Base-by-base conservation (phyloP, 2,113 vertebrate genomes). In the Fregetta grallaria region DNA sequence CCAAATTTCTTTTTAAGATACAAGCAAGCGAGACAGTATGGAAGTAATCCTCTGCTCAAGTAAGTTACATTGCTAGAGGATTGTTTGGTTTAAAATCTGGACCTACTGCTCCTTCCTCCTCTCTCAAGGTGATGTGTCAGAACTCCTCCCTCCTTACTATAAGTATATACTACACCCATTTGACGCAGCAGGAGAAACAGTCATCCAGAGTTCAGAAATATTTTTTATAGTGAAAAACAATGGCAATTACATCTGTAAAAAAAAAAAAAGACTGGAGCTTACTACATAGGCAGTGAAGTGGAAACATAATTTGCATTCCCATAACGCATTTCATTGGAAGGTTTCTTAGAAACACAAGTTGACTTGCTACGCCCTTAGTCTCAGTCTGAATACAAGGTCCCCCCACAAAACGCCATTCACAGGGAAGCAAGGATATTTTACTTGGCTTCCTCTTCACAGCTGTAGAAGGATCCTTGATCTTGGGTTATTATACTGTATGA, bases 351-450 rank as follows among this genome's bases (percentile, higher is more conserved):
- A 91, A 49, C 23, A 52, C 15, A 80, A 77, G 45, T 18, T 1
- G 4, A 12, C 6, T 72, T 65, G 26, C 38, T 53, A 27, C 0
- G 1, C 13, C 68, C 29, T 81, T 25, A 19, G 23, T 63, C 47
- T 67, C 45, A 45, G 11, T 6, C 34, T 36, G 44, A 88, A 86
- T 15, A 78, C 11, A 86, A 85, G 15, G 23, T 32, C 2, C 2
- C 18, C 58, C 27, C 58, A 12, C 2, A 2, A 59, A 92, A 30
- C 0, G 0, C 44, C 50, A 47, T 34, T 52, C 67, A n/a, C 19
- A 75, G n/a, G 29, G 89, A 95, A 89, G 17, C 15, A 74, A 80
- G 26, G 20, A 21, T 52, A 55, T 87, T 78, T 78, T 34, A 45
- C 61, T 81, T 75, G 25, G 52, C 56, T 79, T 75, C 77, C 29